Percentiles rank a stretch among this genome's conserved stretches.
Conservation (phyloP, 2,113 vertebrate genomes). For the Hypomesus transpacificus region DNA sequence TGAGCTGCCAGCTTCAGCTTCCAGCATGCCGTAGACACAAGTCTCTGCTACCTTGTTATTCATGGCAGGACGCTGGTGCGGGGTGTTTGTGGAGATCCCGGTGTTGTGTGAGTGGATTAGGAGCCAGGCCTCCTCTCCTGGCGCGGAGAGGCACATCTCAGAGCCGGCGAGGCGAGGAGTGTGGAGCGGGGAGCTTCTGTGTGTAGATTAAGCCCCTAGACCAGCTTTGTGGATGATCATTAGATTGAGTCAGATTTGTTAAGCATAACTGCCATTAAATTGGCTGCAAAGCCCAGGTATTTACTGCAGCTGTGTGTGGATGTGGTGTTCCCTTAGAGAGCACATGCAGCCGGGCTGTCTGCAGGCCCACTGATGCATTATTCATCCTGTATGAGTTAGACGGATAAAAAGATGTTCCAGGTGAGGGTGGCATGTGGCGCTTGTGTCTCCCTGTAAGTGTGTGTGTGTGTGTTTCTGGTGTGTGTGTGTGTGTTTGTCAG, state of each 20-base stretch:
- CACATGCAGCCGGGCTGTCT: constrained; percentile 8
- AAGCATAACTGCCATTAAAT: constrained; percentile 73
- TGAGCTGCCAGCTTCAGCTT: too few species aligned
- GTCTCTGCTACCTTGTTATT: constrained; percentile 52
- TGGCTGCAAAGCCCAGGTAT: constrained; percentile 68
- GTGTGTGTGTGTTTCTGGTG: not conserved
- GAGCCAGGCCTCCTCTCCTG: constrained; percentile 59
- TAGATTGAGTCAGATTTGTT: constrained; percentile 72
- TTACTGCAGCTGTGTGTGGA: constrained; percentile 70
- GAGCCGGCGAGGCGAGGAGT: constrained; percentile 31
- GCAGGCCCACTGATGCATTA: constrained; percentile 52
- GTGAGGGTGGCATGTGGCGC: constrained; percentile 58
- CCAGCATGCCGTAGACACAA: too few species aligned
- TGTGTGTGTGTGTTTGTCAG: not conserved
- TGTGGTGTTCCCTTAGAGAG: constrained; percentile 64
- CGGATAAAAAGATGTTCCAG: constrained; percentile 72
- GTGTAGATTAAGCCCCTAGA: constrained; percentile 63
- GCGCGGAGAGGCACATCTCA: constrained; percentile 53
- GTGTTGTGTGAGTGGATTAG: constrained; percentile 64
- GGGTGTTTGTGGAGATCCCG: constrained; percentile 63
- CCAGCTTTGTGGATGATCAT: constrained; percentile 66
- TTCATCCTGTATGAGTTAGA: constrained; percentile 70
- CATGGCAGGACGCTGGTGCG: constrained; percentile 61
- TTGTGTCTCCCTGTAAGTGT: not conserved
- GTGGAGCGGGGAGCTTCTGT: constrained; percentile 43